Conservation (phyloP, 2,888 invertebrate genomes). For the Argyresthia albistria region DNA sequence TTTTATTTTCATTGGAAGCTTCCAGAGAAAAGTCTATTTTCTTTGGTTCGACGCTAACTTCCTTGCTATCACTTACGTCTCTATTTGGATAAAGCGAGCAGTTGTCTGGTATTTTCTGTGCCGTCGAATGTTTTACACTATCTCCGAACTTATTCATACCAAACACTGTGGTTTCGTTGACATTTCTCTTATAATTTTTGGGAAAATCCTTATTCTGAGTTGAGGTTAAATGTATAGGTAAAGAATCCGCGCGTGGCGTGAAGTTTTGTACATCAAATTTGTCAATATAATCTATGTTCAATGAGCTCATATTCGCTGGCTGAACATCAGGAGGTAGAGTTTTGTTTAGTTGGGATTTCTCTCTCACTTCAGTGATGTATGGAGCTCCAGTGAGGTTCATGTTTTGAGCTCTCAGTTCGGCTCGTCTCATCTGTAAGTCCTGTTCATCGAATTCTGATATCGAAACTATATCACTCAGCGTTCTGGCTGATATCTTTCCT, state of each 20-base stretch:
- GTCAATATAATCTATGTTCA: constrained; percentile 43
- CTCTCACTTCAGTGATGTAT: constrained; percentile 19
- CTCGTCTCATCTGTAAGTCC: constrained; percentile 68
- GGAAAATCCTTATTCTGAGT: constrained; percentile 43
- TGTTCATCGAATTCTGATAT: constrained; percentile 81
- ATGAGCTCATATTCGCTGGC: constrained; percentile 46
- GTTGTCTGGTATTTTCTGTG: constrained; percentile 51
- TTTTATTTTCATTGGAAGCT: constrained; percentile 41
- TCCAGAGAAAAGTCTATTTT: constrained; percentile 59
- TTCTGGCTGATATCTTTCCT: constrained; percentile 77
- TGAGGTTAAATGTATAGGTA: constrained; percentile 52
- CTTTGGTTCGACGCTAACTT: constrained; percentile 54
- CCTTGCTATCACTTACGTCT: constrained; percentile 45
- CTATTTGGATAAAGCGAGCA: constrained; percentile 65
- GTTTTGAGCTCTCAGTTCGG: constrained; percentile 49
- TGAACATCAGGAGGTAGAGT: constrained; percentile 47
- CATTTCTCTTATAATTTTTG: constrained; percentile 47
- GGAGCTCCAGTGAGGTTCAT: constrained; percentile 30
- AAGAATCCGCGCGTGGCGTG: constrained; percentile 50
- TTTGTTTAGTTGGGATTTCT: constrained; percentile 34
- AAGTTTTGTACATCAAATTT: constrained; percentile 35
- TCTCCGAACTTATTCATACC: constrained; percentile 25
- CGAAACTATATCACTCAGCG: constrained; percentile 80
- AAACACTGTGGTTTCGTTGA: constrained; percentile 57
- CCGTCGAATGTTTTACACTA: constrained; percentile 30